A percentile compares a stretch with the other conserved stretches of the same genome.
These are phyloP conservation scores for Acrocephalus kingi DNA, from an alignment of 2,113 vertebrate species.

Conservation along the genomic window DNA sequence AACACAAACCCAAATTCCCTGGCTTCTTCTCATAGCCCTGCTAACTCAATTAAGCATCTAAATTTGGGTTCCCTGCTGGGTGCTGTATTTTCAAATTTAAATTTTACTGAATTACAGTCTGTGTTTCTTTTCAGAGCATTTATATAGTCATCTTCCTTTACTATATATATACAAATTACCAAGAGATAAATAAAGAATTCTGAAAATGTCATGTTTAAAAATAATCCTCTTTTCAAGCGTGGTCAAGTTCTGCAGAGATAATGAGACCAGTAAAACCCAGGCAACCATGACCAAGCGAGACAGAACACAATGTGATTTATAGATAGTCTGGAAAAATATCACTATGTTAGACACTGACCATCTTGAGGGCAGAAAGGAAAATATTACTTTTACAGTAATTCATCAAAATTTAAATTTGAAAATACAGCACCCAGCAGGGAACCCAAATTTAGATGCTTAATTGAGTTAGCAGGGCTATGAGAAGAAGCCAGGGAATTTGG, in stretches of 20 bases:
- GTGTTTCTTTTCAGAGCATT: not conserved
- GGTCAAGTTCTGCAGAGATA: constrained; percentile 6
- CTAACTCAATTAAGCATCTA: constrained; percentile 36
- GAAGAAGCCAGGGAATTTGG: not conserved
- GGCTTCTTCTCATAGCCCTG: not conserved
- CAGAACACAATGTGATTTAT: not conserved
- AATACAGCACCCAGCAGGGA: not conserved
- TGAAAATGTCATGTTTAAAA: constrained; percentile 26
- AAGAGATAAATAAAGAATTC: constrained; percentile 12
- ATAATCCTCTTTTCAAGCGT: not conserved
- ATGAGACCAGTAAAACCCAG: constrained; percentile 27
- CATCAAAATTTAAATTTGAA: constrained; percentile 32
- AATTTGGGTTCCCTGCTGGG: not conserved
- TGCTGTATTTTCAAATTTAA: constrained; percentile 1
- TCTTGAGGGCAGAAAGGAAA: not conserved
- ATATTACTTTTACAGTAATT: not conserved
- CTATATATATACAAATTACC: not conserved
- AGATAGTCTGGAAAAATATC: not conserved
- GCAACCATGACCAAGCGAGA: constrained; percentile 20
- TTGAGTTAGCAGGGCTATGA: not conserved
- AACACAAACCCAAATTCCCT: constrained; percentile 1
- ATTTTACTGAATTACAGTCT: constrained; percentile 40
- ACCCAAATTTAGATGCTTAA: constrained; percentile 31
- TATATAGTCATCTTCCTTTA: constrained; percentile 13
- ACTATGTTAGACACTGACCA: not conserved